phyloP scores from a whole-genome alignment of 23 tunicate species.

The Clavelina lepadiformis region DNA sequence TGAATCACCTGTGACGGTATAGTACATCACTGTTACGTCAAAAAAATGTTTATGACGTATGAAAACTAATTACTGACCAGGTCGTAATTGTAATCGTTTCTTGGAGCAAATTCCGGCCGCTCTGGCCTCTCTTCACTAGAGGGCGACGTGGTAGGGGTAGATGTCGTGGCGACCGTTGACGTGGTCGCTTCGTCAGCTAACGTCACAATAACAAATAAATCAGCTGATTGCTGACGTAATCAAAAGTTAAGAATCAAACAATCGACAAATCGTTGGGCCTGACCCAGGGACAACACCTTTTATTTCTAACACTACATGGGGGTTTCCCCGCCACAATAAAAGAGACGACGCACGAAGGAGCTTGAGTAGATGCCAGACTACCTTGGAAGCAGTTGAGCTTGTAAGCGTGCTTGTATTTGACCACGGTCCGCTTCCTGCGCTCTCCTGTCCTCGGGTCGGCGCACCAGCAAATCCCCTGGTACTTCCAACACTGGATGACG shows the following conservation, averaged over 20 bases:
- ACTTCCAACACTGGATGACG: conserved; percentile 65
- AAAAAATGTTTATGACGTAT: too few relatives aligned
- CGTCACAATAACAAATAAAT: too few relatives aligned
- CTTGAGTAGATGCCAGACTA: too few relatives aligned
- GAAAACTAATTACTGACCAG: conserved; percentile 24
- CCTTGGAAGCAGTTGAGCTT: conserved; percentile 46
- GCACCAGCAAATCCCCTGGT: conserved; percentile 65
- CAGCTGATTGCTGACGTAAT: too few relatives aligned
- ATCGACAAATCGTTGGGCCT: too few relatives aligned
- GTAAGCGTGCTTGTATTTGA: conserved; percentile 7
- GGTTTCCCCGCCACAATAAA: too few relatives aligned
- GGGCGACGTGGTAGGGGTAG: conserved; percentile 23
- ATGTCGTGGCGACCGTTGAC: conserved; percentile 2
- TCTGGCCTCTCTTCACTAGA: conserved; percentile 3
- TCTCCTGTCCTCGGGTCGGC: conserved; percentile 40
- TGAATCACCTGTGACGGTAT: conserved; percentile 50
- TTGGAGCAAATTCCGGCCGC: conserved; percentile 64
- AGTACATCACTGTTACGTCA: neutral
- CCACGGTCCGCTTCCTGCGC: conserved; percentile 6
- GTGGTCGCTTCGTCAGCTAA: conserved; percentile 18
- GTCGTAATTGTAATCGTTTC: conserved; percentile 56
- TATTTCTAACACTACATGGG: too few relatives aligned
- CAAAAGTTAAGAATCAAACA: too few relatives aligned
- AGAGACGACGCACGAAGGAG: too few relatives aligned
- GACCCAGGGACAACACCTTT: too few relatives aligned